A percentile compares a stretch with the other conserved stretches of the same genome.
phyloP scores from a whole-genome alignment of 2,888 invertebrate species.

The Diabrotica balteata region DNA sequence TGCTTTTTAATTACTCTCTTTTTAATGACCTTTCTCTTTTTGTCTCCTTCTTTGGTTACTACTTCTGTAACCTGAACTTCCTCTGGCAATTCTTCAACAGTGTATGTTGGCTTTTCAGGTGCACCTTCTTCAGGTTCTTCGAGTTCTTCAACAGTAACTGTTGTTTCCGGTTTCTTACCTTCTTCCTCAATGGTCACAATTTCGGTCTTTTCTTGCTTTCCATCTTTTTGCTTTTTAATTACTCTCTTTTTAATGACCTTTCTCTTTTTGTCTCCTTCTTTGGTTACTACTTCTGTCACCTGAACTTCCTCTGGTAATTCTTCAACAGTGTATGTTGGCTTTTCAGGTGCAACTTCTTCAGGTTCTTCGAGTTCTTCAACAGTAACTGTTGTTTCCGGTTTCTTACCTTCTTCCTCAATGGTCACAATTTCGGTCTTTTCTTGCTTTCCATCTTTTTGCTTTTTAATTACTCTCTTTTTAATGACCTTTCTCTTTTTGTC shows the following conservation, averaged over 20 bases:
- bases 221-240: too few relatives aligned
- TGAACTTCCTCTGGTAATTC: slow-evolving; percentile 57
- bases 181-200: slow-evolving; percentile 55
- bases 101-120: slow-evolving; percentile 36
- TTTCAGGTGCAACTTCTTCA: slow-evolving; percentile 44
- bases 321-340: slow-evolving; percentile 45
- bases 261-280: too few relatives aligned
- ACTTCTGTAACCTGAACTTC: slow-evolving; percentile 49
- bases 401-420: slow-evolving; percentile 54
- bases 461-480: slow-evolving; percentile 52
- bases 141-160: slow-evolving; percentile 48
- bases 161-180: slow-evolving; percentile 48
- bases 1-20: slow-evolving; percentile 51
- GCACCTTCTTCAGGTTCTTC: slow-evolving; percentile 22
- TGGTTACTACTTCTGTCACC: slow-evolving; percentile 43
- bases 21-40: slow-evolving; percentile 45
- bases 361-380: slow-evolving; percentile 54
- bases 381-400: slow-evolving; percentile 60
- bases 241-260: too few relatives aligned
- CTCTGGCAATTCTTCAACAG: slow-evolving; percentile 41
- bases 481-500: slow-evolving; percentile 45
- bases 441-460: slow-evolving; percentile 46
- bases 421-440: slow-evolving; percentile 49
- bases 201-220: too few relatives aligned
- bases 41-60: slow-evolving; percentile 47